Percentiles rank a stretch among this genome's conserved stretches.
phyloP scores from a whole-genome alignment of 2,113 vertebrate genomes.

The Strix aluco region DNA sequence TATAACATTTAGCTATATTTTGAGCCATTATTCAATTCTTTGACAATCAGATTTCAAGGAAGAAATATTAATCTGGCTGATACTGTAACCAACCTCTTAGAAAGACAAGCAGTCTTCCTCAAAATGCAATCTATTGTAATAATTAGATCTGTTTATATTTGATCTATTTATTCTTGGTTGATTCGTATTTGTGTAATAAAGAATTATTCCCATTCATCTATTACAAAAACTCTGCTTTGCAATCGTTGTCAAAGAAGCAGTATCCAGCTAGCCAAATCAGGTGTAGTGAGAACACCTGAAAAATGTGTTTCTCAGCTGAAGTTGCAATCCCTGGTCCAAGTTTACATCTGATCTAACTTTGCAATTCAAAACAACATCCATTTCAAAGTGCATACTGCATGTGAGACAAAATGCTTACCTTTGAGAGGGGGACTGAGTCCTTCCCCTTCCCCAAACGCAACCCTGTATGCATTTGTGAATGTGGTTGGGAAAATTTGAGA shows the following conservation, averaged over 20 bases:
- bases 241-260: not conserved
- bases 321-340: not conserved
- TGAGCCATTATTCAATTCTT: not conserved
- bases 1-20: not conserved
- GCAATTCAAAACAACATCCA: not conserved
- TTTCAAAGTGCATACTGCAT: not conserved
- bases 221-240: not conserved
- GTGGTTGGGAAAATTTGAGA: not conserved
- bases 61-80: not conserved
- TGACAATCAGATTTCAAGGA: not conserved
- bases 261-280: not conserved
- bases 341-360: not conserved
- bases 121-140: not conserved
- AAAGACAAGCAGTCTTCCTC: not conserved
- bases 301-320: not conserved
- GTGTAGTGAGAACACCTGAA: not conserved
- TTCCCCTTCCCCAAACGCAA: not conserved
- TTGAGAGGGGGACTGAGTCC: not conserved
- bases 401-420: not conserved
- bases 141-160: not conserved
- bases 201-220: not conserved
- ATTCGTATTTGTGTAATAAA: not conserved
- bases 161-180: not conserved
- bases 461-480: not conserved
- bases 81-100: not conserved